Conservation (phyloP, 2,888 invertebrate genomes). For the Seira ritae region DNA sequence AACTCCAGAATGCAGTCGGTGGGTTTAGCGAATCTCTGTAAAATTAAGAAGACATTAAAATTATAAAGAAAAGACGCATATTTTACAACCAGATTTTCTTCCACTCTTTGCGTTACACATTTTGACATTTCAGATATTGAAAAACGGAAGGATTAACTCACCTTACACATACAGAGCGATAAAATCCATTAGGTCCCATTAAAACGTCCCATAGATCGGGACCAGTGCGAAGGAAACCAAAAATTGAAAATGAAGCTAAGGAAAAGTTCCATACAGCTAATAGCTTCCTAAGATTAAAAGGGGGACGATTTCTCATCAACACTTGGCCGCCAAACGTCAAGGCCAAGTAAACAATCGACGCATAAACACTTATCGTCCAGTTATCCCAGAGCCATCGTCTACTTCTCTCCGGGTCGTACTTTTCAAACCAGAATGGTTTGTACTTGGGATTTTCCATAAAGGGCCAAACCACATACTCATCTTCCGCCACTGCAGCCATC, state of each 20-base stretch:
- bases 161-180: constrained; percentile 67
- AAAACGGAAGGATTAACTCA: constrained; percentile 6
- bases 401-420: constrained; percentile 62
- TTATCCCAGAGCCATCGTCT: constrained; percentile 65
- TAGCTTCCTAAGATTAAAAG: constrained; percentile 53
- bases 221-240: constrained; percentile 65
- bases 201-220: constrained; percentile 65
- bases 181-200: constrained; percentile 54
- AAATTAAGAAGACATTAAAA: neutral
- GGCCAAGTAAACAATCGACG: constrained; percentile 58
- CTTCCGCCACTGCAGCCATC: constrained; percentile 61
- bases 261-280: constrained; percentile 65
- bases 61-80: neutral
- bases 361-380: constrained; percentile 67
- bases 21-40: constrained; percentile 67
- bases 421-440: constrained; percentile 65
- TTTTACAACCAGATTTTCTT: neutral
- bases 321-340: constrained; percentile 61
- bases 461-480: constrained; percentile 66
- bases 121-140: too few relatives aligned
- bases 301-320: constrained; percentile 62
- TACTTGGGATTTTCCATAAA: constrained; percentile 65
- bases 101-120: too few relatives aligned
- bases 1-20: constrained; percentile 68
- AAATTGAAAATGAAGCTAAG: constrained; percentile 62